Evolutionary conservation across 2,113 vertebrate genomes (phyloP).

Genomic region (Ictidomys tridecemlineatus): DNA sequence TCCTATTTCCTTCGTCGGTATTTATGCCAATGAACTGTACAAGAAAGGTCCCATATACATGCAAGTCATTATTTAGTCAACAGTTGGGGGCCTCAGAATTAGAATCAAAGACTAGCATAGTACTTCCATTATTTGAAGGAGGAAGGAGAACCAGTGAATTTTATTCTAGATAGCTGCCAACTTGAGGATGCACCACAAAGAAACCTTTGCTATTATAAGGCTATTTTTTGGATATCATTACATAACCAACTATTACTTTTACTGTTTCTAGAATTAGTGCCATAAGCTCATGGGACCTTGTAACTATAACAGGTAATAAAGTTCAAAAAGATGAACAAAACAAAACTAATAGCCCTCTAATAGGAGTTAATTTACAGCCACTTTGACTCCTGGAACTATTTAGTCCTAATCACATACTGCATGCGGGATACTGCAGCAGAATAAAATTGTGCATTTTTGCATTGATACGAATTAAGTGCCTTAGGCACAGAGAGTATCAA

Average conservation of each 20-base stretch:
- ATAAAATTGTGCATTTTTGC: constrained; percentile 40
- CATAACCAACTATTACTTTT: neutral
- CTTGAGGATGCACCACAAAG: neutral
- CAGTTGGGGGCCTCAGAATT: neutral
- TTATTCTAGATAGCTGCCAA: neutral
- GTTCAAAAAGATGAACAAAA: constrained; percentile 29
- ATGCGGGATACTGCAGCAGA: constrained; percentile 17
- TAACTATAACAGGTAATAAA: constrained; percentile 24
- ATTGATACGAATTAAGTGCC: neutral
- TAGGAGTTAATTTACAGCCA: constrained; percentile 45
- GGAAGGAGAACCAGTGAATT: neutral
- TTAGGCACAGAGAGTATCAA: neutral
- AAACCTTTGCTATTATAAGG: neutral
- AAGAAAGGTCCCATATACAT: neutral
- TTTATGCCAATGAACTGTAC: neutral
- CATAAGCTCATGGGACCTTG: neutral
- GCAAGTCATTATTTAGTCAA: constrained; percentile 24
- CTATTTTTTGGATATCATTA: constrained; percentile 11
- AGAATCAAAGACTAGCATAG: neutral
- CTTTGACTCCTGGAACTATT: constrained; percentile 1
- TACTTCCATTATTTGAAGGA: neutral
- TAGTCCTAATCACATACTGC: constrained; percentile 9
- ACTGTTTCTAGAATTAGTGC: constrained; percentile 17
- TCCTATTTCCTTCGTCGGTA: constrained; percentile 9
- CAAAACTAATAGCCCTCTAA: neutral